A percentile compares a stretch with the other conserved stretches of the same genome.
Evolutionary conservation across 64 coral and sea anemone species (phyloP).

Genomic region (Anthopleura sola): DNA sequence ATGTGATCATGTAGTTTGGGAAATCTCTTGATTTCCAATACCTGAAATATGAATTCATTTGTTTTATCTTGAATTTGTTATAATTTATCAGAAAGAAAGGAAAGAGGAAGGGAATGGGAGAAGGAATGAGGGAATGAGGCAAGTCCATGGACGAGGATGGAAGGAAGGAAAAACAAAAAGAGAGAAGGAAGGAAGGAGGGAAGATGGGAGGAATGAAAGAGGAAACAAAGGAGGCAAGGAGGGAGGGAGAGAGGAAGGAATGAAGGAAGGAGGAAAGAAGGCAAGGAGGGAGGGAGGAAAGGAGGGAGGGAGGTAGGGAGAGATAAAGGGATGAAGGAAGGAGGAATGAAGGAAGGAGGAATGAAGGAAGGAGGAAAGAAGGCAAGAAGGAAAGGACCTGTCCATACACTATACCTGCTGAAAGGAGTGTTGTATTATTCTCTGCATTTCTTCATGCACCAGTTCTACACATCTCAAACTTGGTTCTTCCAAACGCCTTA

Average conservation of each 20-base stretch:
- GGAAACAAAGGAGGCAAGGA: background rate
- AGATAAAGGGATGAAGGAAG: background rate
- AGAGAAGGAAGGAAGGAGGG: background rate
- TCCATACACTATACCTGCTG: conserved; percentile 57
- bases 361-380: background rate
- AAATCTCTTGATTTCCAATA: conserved; percentile 92
- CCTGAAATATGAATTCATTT: conserved; percentile 24
- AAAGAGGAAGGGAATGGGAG: no score
- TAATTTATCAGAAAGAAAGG: no score
- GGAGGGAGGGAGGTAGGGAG: background rate
- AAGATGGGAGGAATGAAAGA: background rate
- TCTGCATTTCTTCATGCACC: conserved; percentile 98
- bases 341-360: background rate
- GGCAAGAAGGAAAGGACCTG: background rate
- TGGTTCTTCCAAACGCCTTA: conserved; percentile 83
- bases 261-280: no score
- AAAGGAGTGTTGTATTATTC: conserved; percentile 93
- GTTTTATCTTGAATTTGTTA: background rate
- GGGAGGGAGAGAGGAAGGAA: no score
- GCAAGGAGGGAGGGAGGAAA: no score
- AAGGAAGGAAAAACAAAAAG: background rate
- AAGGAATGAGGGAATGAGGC: background rate
- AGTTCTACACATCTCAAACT: conserved; percentile 92
- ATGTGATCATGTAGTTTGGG: conserved; percentile 82
- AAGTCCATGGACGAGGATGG: no score